phyloP scores from a whole-genome alignment of 2,113 vertebrate species.

The Hystrix cristata region DNA sequence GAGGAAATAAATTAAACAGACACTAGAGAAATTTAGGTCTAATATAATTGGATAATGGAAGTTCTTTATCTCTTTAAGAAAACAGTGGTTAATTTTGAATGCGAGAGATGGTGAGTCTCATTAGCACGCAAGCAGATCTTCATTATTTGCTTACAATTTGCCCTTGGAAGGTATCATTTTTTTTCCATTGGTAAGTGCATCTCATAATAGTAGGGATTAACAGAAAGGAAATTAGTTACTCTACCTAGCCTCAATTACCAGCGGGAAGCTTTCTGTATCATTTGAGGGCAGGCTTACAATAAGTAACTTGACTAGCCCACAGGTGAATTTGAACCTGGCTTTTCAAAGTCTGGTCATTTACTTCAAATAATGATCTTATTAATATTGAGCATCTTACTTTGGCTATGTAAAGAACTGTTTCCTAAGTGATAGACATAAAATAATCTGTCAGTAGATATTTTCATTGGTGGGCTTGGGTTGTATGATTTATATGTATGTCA shows the following conservation, averaged over 20 bases:
- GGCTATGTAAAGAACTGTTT: neutral
- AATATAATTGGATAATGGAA: constrained; percentile 58
- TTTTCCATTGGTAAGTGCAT: neutral
- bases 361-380: constrained; percentile 41
- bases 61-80: constrained; percentile 44
- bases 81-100: constrained; percentile 32
- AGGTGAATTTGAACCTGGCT: neutral
- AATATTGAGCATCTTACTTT: constrained; percentile 42
- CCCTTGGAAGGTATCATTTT: constrained; percentile 19
- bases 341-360: constrained; percentile 52
- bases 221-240: neutral
- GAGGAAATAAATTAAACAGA: constrained; percentile 67
- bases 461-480: constrained; percentile 2
- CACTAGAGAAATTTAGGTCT: constrained; percentile 66
- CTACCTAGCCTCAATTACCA: neutral
- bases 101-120: neutral
- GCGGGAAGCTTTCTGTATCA: neutral
- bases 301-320: neutral
- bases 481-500: constrained; percentile 13
- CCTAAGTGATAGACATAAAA: constrained; percentile 23
- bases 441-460: constrained; percentile 35
- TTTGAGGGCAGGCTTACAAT: neutral
- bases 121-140: constrained; percentile 2
- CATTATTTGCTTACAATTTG: constrained; percentile 18
- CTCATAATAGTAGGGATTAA: neutral